phyloP scores from a whole-genome alignment of 1,140 invertebrate genomes.

The Potamilus streckersoni region DNA sequence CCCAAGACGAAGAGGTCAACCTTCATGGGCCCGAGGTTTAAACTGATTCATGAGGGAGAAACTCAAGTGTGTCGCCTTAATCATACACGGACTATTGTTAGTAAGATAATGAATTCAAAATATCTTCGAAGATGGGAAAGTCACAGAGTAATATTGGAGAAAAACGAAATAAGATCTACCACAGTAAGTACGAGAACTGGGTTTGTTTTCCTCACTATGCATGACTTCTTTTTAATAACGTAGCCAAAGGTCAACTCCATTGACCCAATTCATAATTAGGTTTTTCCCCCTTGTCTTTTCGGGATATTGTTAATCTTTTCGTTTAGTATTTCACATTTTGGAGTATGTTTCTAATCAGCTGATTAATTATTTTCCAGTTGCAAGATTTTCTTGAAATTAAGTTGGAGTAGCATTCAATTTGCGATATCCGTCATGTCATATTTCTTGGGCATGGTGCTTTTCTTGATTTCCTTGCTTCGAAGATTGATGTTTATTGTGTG shows the following conservation, averaged over 20 bases:
- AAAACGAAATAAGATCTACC: slow-evolving; percentile 79
- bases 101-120: slow-evolving; percentile 84
- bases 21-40: slow-evolving; percentile 71
- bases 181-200: slow-evolving; percentile 74
- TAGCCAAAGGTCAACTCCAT: neutral
- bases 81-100: slow-evolving; percentile 82
- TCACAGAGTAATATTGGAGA: slow-evolving; percentile 79
- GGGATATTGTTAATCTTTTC: neutral
- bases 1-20: slow-evolving; percentile 28
- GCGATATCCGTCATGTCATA: no score
- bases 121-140: slow-evolving; percentile 85
- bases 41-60: slow-evolving; percentile 81
- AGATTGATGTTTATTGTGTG: no score
- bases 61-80: slow-evolving; percentile 84
- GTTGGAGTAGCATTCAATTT: no score
- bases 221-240: neutral
- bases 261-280: no score
- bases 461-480: no score
- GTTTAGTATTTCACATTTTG: neutral
- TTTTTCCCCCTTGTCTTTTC: no score
- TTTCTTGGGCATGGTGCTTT: no score
- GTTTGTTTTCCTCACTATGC: neutral
- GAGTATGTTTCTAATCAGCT: neutral
- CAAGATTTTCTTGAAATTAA: neutral
- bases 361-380: neutral